A percentile compares a stretch with the other conserved stretches of the same genome.
phyloP scores from a whole-genome alignment of 2,888 invertebrate genomes.

The Liopterus haemorrhoidalis region DNA sequence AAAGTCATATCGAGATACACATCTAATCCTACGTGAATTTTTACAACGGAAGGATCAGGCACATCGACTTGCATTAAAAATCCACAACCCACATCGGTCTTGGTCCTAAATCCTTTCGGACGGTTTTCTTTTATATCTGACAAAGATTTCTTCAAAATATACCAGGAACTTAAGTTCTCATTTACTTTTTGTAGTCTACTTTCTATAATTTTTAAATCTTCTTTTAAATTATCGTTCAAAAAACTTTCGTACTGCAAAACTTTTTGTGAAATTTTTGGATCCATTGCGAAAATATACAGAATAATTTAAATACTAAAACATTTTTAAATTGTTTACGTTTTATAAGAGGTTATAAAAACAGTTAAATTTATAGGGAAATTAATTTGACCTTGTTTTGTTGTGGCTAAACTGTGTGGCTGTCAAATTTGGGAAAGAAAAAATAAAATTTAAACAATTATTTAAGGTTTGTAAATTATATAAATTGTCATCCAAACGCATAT shows the following conservation, averaged over 20 bases:
- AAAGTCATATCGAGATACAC: constrained; percentile 42
- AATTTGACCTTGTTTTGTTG: too few relatives aligned
- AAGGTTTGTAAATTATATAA: too few relatives aligned
- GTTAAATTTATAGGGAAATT: too few relatives aligned
- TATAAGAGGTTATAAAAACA: too few relatives aligned
- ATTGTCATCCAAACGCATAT: too few relatives aligned
- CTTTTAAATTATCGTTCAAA: constrained; percentile 41
- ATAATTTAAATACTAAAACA: too few relatives aligned
- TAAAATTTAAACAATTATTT: too few relatives aligned
- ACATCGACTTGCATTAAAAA: constrained; percentile 12
- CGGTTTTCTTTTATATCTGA: constrained; percentile 12
- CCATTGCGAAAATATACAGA: too few relatives aligned
- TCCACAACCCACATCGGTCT: constrained; percentile 15
- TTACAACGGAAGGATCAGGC: constrained; percentile 15
- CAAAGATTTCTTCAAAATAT: constrained; percentile 13
- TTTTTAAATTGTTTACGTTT: too few relatives aligned
- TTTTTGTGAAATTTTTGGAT: constrained; percentile 34
- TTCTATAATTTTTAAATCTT: constrained; percentile 41
- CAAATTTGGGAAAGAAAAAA: too few relatives aligned
- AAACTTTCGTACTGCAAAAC: constrained; percentile 41
- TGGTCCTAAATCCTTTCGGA: constrained; percentile 14
- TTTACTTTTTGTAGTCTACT: constrained; percentile 28
- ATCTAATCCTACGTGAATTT: constrained; percentile 41
- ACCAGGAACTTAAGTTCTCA: constrained; percentile 12
- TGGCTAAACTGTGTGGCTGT: too few relatives aligned